Evolutionary conservation across 2,797 vertebrate genomes (phyloP).

Genomic region (Sibirionetta formosa): DNA sequence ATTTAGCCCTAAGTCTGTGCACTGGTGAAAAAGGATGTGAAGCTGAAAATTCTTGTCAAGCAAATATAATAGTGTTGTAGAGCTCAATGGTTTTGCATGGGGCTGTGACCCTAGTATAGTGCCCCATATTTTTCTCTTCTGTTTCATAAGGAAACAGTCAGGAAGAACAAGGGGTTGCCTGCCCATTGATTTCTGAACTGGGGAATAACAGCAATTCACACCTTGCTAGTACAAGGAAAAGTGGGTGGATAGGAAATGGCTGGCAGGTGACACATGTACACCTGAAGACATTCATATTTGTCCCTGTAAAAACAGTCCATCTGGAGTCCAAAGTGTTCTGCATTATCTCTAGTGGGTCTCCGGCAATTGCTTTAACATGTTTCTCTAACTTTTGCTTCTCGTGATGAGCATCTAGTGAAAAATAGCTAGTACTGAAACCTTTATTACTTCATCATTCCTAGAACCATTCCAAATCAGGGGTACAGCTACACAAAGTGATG

Average conservation of each 20-base stretch:
- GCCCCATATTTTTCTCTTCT: not conserved
- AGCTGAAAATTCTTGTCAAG: not conserved
- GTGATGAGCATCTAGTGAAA: slow-evolving; percentile 32
- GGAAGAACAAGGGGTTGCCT: not conserved
- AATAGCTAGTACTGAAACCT: not conserved
- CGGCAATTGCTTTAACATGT: slow-evolving; percentile 58
- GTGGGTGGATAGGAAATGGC: not conserved
- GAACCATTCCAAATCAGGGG: slow-evolving; percentile 58
- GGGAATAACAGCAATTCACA: not conserved
- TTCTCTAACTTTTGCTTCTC: slow-evolving; percentile 58
- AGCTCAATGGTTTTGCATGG: not conserved
- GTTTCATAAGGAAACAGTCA: not conserved
- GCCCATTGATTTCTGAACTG: not conserved
- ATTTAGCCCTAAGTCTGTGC: not conserved
- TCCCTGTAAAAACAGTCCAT: not conserved
- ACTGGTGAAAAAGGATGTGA: not conserved
- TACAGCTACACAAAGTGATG: not conserved
- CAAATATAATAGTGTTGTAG: not conserved
- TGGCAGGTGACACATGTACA: not conserved
- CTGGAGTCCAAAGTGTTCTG: not conserved
- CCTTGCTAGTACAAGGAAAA: not conserved
- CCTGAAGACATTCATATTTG: not conserved
- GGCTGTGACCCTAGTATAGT: not conserved
- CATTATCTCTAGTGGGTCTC: slow-evolving; percentile 47
- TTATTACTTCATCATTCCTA: slow-evolving; percentile 11